Conservation (phyloP, 2,113 vertebrate species). For the Mesembrinibis cayennensis region DNA sequence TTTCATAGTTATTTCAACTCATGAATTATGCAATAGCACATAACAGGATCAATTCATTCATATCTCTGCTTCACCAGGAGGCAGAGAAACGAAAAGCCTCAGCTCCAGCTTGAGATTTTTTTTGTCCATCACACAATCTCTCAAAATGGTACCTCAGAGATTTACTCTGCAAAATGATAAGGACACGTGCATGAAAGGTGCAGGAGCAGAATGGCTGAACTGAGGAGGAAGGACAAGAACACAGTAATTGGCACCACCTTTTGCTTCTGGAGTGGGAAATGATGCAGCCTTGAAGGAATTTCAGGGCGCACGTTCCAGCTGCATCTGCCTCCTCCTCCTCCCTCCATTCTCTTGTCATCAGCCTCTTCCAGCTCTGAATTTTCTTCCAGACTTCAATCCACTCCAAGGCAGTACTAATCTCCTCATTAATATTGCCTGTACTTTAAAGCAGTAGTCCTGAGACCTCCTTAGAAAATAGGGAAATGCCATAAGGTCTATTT, state of each 20-base stretch:
- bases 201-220: neutral
- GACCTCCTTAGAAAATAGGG: neutral
- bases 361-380: neutral
- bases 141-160: neutral
- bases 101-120: neutral
- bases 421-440: neutral
- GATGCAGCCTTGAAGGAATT: neutral
- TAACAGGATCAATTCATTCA: neutral
- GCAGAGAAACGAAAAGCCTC: neutral
- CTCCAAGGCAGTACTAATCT: neutral
- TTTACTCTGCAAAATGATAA: neutral
- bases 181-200: rapidly evolving
- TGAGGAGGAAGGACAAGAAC: neutral
- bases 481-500: neutral
- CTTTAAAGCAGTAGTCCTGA: neutral
- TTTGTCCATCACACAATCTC: neutral
- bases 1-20: neutral
- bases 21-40: constrained; percentile 12
- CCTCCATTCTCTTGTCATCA: neutral
- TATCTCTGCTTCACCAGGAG: neutral
- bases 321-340: neutral
- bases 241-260: neutral
- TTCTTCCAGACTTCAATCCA: neutral
- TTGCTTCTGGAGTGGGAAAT: neutral
- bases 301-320: neutral